phyloP scores from a whole-genome alignment of 53 echinoderm and acorn worm genomes.

The Arbacia lixula region DNA sequence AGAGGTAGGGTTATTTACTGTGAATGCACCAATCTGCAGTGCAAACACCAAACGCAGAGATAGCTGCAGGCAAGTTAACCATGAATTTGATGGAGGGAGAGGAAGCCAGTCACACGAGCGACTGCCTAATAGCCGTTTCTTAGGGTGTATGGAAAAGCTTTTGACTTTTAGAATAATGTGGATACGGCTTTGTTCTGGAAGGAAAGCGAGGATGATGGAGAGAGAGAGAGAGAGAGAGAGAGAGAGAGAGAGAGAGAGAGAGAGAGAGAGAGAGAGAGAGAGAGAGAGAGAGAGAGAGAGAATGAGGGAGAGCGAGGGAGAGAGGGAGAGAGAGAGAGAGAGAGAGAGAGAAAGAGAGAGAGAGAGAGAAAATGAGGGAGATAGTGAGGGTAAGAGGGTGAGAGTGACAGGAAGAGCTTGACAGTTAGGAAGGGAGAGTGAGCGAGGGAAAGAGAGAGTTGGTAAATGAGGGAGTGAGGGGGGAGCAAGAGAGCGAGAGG shows the following conservation, averaged over 20 bases:
- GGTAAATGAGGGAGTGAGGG: background rate
- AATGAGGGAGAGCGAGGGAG: background rate
- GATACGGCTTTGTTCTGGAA: too few relatives aligned
- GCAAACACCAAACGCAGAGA: background rate
- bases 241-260: background rate
- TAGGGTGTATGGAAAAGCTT: too few relatives aligned
- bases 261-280: background rate
- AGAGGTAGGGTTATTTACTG: too few relatives aligned
- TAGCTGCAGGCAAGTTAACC: background rate
- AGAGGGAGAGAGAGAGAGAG: background rate
- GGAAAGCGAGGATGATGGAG: background rate
- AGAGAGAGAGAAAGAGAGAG: conserved; percentile 1
- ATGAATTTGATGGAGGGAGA: background rate
- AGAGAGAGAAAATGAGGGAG: background rate
- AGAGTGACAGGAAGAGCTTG: background rate
- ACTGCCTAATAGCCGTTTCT: too few relatives aligned
- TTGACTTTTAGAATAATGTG: too few relatives aligned
- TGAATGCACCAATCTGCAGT: too few relatives aligned
- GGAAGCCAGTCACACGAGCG: background rate
- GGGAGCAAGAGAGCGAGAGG: background rate
- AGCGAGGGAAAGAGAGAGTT: background rate
- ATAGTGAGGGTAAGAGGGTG: background rate
- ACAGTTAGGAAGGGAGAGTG: background rate
- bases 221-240: background rate
- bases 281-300: background rate